These are phyloP conservation scores for Plebejus melissa DNA, from an alignment of 2,888 invertebrate genomes.

Conservation along the genomic window DNA sequence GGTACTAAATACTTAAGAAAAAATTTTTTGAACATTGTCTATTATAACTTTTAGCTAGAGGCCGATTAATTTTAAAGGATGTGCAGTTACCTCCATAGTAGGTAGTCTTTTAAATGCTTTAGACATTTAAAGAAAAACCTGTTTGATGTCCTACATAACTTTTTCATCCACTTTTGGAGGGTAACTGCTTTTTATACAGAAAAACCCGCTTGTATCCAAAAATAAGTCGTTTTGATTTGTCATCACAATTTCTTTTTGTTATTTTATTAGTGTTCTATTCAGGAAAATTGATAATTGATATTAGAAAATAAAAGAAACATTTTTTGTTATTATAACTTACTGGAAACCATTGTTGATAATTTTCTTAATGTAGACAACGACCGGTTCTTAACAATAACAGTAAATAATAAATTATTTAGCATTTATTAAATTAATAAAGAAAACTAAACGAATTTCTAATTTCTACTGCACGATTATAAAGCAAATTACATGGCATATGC, in stretches of 20 bases:
- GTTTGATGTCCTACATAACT: slow-evolving; percentile 4
- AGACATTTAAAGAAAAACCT: not conserved
- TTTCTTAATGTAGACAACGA: not conserved
- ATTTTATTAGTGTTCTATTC: not conserved
- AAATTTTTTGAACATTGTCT: not conserved
- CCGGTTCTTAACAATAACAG: not conserved
- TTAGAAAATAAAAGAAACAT: not conserved
- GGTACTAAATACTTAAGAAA: not conserved
- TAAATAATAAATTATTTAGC: slow-evolving; percentile 10
- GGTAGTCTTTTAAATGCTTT: not conserved
- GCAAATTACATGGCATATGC: slow-evolving; percentile 6
- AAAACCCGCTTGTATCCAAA: not conserved
- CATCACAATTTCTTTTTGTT: not conserved
- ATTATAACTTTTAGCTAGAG: not conserved
- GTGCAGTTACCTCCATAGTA: not conserved
- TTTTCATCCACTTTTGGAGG: slow-evolving; percentile 3
- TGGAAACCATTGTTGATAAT: slow-evolving; percentile 16
- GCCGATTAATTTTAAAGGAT: not conserved
- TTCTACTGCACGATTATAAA: not conserved
- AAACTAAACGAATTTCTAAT: not conserved
- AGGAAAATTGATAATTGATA: not conserved
- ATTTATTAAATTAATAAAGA: not conserved
- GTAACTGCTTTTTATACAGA: slow-evolving; percentile 1
- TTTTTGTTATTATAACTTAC: not conserved
- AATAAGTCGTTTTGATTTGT: not conserved